Evolutionary conservation across 2,888 invertebrate genomes (phyloP), one percentile per base, ranked within the genome.

Genomic region (Tholera decimalis): DNA sequence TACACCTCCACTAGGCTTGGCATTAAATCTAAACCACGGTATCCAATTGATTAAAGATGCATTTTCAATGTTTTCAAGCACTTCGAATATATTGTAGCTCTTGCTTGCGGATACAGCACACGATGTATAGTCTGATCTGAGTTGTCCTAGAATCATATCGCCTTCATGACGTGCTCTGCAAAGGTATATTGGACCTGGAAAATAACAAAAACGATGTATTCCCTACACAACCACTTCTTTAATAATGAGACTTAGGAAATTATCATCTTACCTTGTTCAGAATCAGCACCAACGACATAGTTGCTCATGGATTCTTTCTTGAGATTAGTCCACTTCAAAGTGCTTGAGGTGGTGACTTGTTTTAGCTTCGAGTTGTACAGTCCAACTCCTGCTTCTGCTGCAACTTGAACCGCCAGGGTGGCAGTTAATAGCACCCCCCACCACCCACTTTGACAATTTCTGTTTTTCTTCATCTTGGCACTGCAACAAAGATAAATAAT

Each of bases 341-440:
- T 98, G 84, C 97, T 98, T 8, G 98, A 98, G 5, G 98, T 98
- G 58, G 98, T 95, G 61, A 97, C 95, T 90, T 98, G 98, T 69
- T 97, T 96, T 68, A 96, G 89, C 85, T 85, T 93, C 55, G 93
- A 87, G 75, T 93, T 94, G 82, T 89, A 93, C 13, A 96, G 83
- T 9, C 94, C 93, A 26, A 92, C 95, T 33, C 91, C 89, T 44
- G 89, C 86, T 63, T 94, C 93, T 8, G 90, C 86, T 49, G 90
- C 69, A 1, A 84, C 89, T 56, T 91, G 83, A 35, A 88, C 87
- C 54, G 90, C 91, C 59, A 95, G 80, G 30, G 92, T 91, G 11
- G 91, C 90, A 35, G 91, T 90, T 56, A 95, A 80, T 68, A 93
- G 77, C 71, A 93, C 88, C 80, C 93, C 89, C 92, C 92, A 93